Evolutionary conservation across 2,888 invertebrate genomes (phyloP), one percentile per base, ranked within the genome.

Genomic region (Cylindroiulus punctatus): DNA sequence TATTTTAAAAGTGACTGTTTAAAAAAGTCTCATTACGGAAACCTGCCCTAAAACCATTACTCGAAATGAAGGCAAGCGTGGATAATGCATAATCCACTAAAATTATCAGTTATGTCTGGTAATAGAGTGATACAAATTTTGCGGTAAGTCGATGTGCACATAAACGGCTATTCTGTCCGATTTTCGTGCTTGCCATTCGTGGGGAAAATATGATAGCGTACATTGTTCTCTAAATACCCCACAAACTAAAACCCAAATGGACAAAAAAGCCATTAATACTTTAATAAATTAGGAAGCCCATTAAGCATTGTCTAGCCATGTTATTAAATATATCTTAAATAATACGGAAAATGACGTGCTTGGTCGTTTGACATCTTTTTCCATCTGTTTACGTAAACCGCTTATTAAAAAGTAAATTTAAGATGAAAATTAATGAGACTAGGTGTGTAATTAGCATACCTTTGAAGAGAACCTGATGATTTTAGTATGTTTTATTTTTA

Each of bases 221-320:
- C 76, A 76, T 76, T 76, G 76, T 76, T 32, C 30, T 76, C 30
- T 17, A 30, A 65, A 76, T 14, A 17, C 76, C 8, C 44, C 44
- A 30, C 1, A 76, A 30, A 76, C 12, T 30, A 76, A 76, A 65
- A 76, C 12, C 14, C 1, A 30, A 76, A 76, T 76, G 14, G 32
- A 76, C 76, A 76, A 76, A 76, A 76, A 76, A 65, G 14, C 17
- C 30, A 32, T 76, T 76, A 76, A 76, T 76, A 30, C 30, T 76
- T 76, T 76, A 76, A 76, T 76, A 14, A 76, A 76, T 76, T 76
- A 76, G 76, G 76, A 76, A 76, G 76, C 32, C 30, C 76, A 76
- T 76, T 76, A 76, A 5, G 76, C 76, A 76, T 76, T 76, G 76
- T 76, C 30, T 32, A 76, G 30, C 2, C 76, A 76, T 76, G 76